phyloP scores from a whole-genome alignment of 2,113 vertebrate species.

The Mohoua ochrocephala region DNA sequence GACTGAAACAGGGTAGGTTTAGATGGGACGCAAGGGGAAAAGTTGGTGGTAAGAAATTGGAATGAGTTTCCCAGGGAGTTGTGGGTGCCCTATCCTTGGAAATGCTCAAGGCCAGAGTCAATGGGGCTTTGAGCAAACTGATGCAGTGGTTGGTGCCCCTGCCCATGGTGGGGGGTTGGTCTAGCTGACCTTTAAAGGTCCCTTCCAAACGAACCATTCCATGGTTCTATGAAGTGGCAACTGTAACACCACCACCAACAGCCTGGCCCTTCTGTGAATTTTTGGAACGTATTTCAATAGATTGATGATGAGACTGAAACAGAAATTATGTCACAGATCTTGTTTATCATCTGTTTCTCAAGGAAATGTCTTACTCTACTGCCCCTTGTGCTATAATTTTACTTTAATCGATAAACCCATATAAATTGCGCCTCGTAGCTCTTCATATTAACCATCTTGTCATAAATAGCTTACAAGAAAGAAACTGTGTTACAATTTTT shows the following conservation, averaged over 20 bases:
- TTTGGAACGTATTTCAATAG: background rate
- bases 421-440: background rate
- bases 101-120: background rate
- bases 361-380: background rate
- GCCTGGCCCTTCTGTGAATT: background rate
- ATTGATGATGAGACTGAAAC: background rate
- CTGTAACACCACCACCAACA: background rate
- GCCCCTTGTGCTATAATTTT: background rate
- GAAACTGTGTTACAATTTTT: background rate
- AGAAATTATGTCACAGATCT: background rate
- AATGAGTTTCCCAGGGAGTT: background rate
- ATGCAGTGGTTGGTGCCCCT: background rate
- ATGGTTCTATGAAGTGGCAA: background rate
- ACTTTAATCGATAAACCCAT: background rate
- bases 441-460: background rate
- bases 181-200: background rate
- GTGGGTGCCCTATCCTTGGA: background rate
- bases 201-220: background rate
- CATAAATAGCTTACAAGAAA: background rate
- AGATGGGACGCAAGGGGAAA: background rate
- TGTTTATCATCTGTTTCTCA: background rate
- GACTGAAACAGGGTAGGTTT: background rate
- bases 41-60: background rate
- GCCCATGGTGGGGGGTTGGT: background rate
- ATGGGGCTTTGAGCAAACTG: background rate